phyloP scores from a whole-genome alignment of 2,797 vertebrate species.

The Valencia hispanica region DNA sequence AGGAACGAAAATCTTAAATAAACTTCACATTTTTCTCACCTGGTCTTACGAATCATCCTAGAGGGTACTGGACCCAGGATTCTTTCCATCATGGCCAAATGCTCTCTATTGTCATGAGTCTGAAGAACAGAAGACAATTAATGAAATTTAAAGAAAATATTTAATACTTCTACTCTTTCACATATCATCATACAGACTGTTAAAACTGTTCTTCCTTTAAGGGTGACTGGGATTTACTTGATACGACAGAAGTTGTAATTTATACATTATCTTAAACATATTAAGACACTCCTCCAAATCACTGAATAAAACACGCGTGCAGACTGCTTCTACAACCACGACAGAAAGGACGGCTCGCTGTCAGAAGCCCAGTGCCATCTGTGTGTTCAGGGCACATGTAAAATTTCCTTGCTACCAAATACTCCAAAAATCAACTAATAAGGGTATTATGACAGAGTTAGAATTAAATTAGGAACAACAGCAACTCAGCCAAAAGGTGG shows the following conservation, averaged over 20 bases:
- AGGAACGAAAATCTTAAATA: not conserved
- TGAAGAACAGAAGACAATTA: conserved; percentile 51
- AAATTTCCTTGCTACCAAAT: too few species aligned
- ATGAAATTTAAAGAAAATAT: not conserved
- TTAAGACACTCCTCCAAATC: too few species aligned
- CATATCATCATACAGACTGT: too few species aligned
- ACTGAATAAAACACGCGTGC: too few species aligned
- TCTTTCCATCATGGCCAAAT: conserved; percentile 99
- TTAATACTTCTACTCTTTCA: not conserved
- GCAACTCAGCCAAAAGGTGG: too few species aligned
- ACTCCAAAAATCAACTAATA: too few species aligned
- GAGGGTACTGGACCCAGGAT: conserved; percentile 95
- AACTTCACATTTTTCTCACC: conserved; percentile 70
- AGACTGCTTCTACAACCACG: not conserved
- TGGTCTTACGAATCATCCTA: conserved; percentile 95
- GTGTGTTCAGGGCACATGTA: too few species aligned
- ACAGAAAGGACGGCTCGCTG: not conserved
- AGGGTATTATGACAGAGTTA: too few species aligned
- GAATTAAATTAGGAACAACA: too few species aligned
- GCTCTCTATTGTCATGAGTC: conserved; percentile 98
- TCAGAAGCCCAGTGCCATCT: too few species aligned
- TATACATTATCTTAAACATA: not conserved
- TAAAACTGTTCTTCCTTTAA: not conserved
- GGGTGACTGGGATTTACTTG: not conserved
- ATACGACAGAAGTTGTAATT: not conserved